A percentile compares a stretch with the other conserved stretches of the same genome.
Evolutionary conservation across 2,113 vertebrate genomes (phyloP).

Genomic region (Campylomormyrus numenius): DNA sequence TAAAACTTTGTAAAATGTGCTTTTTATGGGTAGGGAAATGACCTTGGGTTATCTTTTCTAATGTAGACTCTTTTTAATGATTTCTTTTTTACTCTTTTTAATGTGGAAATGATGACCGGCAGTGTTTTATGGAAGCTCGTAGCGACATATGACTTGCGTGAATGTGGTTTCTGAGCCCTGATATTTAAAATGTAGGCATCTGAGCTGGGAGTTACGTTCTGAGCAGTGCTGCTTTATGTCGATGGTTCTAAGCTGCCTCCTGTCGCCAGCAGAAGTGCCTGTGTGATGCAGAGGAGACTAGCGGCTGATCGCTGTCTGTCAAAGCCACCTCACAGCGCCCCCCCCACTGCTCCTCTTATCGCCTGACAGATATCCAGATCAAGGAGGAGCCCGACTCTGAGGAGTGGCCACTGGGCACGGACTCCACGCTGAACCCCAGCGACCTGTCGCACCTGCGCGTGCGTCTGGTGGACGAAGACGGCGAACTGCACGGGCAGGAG

Average conservation of each 20-base stretch:
- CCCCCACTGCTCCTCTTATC: slow-evolving; percentile 14
- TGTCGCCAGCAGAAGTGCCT: background rate
- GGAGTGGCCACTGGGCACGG: slow-evolving; percentile 87
- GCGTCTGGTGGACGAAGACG: slow-evolving; percentile 85
- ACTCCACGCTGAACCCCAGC: slow-evolving; percentile 91
- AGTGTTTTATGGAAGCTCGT: background rate
- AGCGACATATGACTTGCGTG: background rate
- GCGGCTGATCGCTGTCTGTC: background rate
- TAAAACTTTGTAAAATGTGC: background rate
- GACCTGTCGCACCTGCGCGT: slow-evolving; percentile 90
- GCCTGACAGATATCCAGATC: slow-evolving; percentile 80
- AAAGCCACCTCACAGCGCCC: background rate
- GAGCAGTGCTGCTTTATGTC: background rate
- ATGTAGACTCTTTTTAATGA: background rate
- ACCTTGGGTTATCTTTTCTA: background rate
- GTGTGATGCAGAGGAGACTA: no score
- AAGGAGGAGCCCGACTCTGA: slow-evolving; percentile 97
- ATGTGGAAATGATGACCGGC: background rate
- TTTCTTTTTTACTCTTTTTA: background rate
- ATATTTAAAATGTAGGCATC: background rate
- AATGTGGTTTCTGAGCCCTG: background rate
- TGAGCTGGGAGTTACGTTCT: background rate
- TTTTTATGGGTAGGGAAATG: slow-evolving; percentile 1
- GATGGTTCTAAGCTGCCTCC: background rate
- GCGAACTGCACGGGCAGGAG: slow-evolving; percentile 78